These are phyloP conservation scores for Drosophila santomea DNA, from an alignment of 1,140 invertebrate species.

Conservation along the genomic window DNA sequence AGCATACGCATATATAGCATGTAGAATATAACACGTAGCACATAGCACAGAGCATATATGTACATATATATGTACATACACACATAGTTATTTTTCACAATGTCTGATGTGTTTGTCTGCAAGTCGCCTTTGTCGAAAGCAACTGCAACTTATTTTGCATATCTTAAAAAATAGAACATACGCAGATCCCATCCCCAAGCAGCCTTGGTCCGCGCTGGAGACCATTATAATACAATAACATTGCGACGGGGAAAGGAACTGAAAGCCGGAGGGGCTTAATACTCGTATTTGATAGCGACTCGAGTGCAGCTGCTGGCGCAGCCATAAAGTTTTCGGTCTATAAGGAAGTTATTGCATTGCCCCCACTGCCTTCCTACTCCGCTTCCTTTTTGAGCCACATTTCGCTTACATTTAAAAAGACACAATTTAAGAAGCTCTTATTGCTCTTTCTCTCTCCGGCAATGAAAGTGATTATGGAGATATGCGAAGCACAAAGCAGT, in stretches of 20 bases:
- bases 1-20: not conserved
- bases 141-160: slow-evolving; percentile 78
- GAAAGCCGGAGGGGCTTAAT: slow-evolving; percentile 16
- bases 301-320: slow-evolving; percentile 51
- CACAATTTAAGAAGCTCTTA: slow-evolving; percentile 1
- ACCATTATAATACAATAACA: slow-evolving; percentile 62
- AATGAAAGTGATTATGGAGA: slow-evolving; percentile 37
- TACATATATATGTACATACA: not conserved
- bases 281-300: slow-evolving; percentile 31
- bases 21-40: not conserved
- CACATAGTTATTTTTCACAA: slow-evolving; percentile 53
- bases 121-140: slow-evolving; percentile 34
- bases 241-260: not conserved
- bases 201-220: slow-evolving; percentile 40
- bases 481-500: slow-evolving; percentile 15
- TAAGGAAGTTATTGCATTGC: slow-evolving; percentile 49
- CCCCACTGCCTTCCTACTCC: not conserved
- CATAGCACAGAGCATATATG: no score
- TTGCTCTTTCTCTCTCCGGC: not conserved
- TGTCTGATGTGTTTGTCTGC: slow-evolving; percentile 56
- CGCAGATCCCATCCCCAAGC: slow-evolving; percentile 41
- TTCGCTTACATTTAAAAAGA: not conserved
- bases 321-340: slow-evolving; percentile 54
- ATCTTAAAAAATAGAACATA: slow-evolving; percentile 75
- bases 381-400: slow-evolving; percentile 25